Base-by-base conservation (phyloP, 1,140 invertebrate genomes). In the Sinella curviseta region DNA sequence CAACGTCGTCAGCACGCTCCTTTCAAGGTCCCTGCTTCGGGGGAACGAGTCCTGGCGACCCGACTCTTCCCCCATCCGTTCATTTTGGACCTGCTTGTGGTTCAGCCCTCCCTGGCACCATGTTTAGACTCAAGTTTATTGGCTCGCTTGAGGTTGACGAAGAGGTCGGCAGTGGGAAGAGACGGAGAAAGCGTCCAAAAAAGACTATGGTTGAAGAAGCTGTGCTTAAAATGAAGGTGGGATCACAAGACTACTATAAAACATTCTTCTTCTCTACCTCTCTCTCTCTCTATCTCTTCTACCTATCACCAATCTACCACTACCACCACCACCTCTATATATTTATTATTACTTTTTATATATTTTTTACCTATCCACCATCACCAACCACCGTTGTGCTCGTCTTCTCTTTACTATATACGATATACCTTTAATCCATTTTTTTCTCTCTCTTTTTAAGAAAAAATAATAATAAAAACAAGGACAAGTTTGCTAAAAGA, bases 161-260 rank as follows among this genome's bases (percentile, higher is more conserved):
- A 89, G 85, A 85, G 81, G 92, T 93, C 87, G 89, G 88, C 85
- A 87, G 87, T 87, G 91, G 91, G 86, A 88, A 91, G 79, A 90
- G 91, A 82, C 87, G 91, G 82, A 90, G 92, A 86, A 92, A 92
- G 87, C 89, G 93, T 84, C 91, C 92, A 88, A 94, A 94, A 91
- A 94, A 94, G 90, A 91, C 93, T 89, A 94, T 94, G 92, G 97
- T 97, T 83, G 96, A 98, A 89, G 95, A 98, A 88, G 96, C 97
- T 85, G 96, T 98, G 85, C 94, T 93, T 85, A 94, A 96, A 89
- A 96, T 98, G 85, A 98, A 98, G 94, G 95, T 97, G 90, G 89
- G 88, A 86, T 81, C 65, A 70, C 65, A 31, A 30, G 65, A 70
- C 26, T 31, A 8, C 3, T 17, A 70, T 14, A 31, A 70, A 70